A percentile compares a stretch with the other conserved stretches of the same genome.
Evolutionary conservation across 2,797 vertebrate species (phyloP).

Genomic region (Gouania willdenowi): DNA sequence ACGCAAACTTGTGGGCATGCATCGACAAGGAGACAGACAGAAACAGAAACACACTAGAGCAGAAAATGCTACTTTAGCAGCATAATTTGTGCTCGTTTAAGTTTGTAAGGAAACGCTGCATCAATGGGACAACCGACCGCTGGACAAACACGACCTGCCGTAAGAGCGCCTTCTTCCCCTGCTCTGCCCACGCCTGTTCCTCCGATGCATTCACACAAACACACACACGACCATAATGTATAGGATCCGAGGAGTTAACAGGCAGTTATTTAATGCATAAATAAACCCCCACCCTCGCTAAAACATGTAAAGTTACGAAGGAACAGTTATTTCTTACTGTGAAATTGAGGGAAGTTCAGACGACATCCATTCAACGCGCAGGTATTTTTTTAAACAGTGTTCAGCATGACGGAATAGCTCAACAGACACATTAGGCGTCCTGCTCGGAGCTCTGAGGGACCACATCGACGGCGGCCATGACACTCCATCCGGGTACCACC

Average conservation of each 20-base stretch:
- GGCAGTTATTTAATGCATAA: slow-evolving; percentile 42
- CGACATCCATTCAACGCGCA: slow-evolving; percentile 16
- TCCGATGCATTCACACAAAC: no score
- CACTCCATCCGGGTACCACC: slow-evolving; percentile 89
- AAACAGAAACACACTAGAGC: no score
- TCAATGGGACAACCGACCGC: not conserved
- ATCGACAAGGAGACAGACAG: no score
- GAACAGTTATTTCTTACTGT: slow-evolving; percentile 42
- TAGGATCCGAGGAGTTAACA: slow-evolving; percentile 37
- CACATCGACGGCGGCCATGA: slow-evolving; percentile 92
- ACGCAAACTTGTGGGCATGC: no score
- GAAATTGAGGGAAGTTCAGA: slow-evolving; percentile 44
- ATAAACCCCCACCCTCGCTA: slow-evolving; percentile 59
- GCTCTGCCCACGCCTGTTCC: no score
- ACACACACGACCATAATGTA: not conserved
- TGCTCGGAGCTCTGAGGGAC: slow-evolving; percentile 76
- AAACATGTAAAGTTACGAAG: slow-evolving; percentile 51
- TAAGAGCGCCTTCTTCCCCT: no score
- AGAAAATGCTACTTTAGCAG: no score
- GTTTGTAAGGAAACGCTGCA: no score
- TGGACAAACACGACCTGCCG: slow-evolving; percentile 5
- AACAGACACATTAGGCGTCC: slow-evolving; percentile 75
- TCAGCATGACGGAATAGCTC: slow-evolving; percentile 11
- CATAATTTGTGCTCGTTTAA: no score
- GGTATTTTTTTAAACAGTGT: slow-evolving; percentile 12